phyloP scores from a whole-genome alignment of 1,140 invertebrate species.

The Saccostrea glomerata region DNA sequence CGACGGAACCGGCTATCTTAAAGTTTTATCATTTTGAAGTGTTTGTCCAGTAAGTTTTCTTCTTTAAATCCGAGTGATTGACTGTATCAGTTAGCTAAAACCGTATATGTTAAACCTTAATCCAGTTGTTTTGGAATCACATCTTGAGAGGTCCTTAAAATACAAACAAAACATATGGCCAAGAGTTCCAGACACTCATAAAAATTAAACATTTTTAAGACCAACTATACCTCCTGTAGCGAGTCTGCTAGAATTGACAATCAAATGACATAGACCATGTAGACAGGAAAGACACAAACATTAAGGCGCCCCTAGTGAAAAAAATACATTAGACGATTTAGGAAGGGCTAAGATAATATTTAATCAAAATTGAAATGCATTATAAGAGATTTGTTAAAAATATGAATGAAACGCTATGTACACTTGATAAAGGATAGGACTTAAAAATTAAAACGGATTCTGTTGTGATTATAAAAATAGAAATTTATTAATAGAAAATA shows the following conservation, averaged over 20 bases:
- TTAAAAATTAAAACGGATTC: no score
- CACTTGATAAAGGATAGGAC: no score
- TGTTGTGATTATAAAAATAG: no score
- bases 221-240: not conserved
- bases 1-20: not conserved
- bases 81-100: constrained; percentile 26
- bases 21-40: not conserved
- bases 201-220: not conserved
- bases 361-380: no score
- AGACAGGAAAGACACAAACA: not conserved
- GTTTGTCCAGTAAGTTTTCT: constrained; percentile 6
- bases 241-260: not conserved
- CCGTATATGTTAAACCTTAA: constrained; percentile 20
- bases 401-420: no score
- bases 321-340: no score
- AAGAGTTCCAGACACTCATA: not conserved
- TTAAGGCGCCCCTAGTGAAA: not conserved
- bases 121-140: not conserved
- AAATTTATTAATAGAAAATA: no score
- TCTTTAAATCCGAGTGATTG: constrained; percentile 13
- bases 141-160: constrained; percentile 16
- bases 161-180: constrained; percentile 9
- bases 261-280: not conserved
- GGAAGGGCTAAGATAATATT: no score
- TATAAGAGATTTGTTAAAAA: no score